A percentile compares a stretch with the other conserved stretches of the same genome.
These are phyloP conservation scores for Athrips mouffetella DNA, from an alignment of 2,888 invertebrate species.

Conservation along the genomic window DNA sequence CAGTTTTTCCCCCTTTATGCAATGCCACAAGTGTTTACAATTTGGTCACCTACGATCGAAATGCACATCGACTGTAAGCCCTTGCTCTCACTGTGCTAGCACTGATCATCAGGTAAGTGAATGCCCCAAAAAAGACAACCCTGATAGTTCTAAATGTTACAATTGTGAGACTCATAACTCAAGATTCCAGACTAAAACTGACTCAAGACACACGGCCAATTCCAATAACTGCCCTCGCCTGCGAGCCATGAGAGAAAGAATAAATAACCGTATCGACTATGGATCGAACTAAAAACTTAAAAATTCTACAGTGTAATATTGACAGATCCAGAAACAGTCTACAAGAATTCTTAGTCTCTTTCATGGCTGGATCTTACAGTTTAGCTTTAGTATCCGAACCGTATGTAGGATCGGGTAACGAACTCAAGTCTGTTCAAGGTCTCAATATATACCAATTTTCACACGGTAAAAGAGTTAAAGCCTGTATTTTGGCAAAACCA, in stretches of 20 bases:
- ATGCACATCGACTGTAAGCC: background rate
- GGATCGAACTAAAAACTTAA: background rate
- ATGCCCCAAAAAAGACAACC: background rate
- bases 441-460: conserved; percentile 16
- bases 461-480: background rate
- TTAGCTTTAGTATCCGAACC: conserved; percentile 15
- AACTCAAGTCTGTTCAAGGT: conserved; percentile 12
- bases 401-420: conserved; percentile 11
- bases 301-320: conserved; percentile 5
- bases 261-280: conserved; percentile 3
- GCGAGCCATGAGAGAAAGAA: conserved; percentile 5
- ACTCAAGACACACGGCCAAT: background rate
- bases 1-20: background rate
- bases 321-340: conserved; percentile 1
- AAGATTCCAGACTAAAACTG: background rate
- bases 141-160: background rate
- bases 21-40: conserved; percentile 13
- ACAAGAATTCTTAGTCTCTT: background rate
- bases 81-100: no score
- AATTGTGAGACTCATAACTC: background rate
- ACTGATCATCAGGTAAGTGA: no score
- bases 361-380: background rate
- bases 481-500: conserved; percentile 9
- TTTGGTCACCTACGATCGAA: conserved; percentile 13
- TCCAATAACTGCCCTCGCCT: background rate